phyloP scores from a whole-genome alignment of 2,888 invertebrate species.

The Parascotia fuliginaria region DNA sequence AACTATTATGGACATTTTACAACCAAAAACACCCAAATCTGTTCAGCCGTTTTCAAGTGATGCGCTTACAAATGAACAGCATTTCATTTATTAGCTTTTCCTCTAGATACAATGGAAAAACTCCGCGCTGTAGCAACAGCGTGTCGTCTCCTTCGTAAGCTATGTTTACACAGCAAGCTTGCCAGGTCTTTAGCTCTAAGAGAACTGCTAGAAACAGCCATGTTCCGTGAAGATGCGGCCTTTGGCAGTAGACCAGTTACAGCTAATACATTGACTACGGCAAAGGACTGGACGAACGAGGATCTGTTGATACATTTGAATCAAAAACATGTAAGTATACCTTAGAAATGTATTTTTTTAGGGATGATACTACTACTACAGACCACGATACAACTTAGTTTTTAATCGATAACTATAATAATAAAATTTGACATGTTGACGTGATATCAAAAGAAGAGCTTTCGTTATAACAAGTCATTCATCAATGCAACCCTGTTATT shows the following conservation, averaged over 20 bases:
- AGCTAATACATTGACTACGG: constrained; percentile 68
- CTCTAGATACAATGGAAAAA: constrained; percentile 87
- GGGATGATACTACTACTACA: too few relatives aligned
- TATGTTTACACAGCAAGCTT: constrained; percentile 88
- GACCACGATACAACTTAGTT: too few relatives aligned
- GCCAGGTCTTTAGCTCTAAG: constrained; percentile 90
- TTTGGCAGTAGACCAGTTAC: constrained; percentile 88
- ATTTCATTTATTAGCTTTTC: constrained; percentile 22
- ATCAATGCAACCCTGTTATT: too few relatives aligned
- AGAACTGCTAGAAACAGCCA: constrained; percentile 90
- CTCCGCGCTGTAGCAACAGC: constrained; percentile 88
- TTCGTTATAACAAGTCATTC: too few relatives aligned
- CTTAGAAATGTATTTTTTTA: background rate
- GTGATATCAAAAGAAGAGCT: too few relatives aligned
- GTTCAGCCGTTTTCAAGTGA: too few relatives aligned
- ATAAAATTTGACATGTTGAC: too few relatives aligned
- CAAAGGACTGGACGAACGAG: constrained; percentile 59
- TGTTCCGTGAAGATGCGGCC: constrained; percentile 88
- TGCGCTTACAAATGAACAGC: background rate
- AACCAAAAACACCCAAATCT: too few relatives aligned
- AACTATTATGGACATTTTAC: too few relatives aligned
- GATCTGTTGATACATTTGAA: constrained; percentile 88
- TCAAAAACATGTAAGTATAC: constrained; percentile 89
- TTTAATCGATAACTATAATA: too few relatives aligned
- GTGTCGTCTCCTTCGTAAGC: constrained; percentile 87